Conservation (phyloP, 2,113 vertebrate genomes). For the Dissostichus mawsoni region DNA sequence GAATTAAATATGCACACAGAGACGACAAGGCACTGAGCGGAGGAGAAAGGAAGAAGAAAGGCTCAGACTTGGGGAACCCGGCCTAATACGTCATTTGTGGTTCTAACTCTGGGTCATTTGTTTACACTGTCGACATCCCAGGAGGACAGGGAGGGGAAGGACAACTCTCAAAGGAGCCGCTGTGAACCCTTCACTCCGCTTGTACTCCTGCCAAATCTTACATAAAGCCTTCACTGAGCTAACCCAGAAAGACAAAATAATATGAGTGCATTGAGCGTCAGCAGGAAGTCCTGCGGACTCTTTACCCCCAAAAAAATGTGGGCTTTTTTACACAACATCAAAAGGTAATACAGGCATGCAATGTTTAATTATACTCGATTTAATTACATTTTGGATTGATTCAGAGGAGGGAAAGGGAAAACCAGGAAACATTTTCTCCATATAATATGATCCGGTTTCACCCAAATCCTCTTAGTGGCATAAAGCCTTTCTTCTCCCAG, state of each 20-base stretch:
- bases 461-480: no score
- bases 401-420: no score
- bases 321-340: not conserved
- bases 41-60: slow-evolving; percentile 11
- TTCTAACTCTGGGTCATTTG: slow-evolving; percentile 10
- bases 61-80: slow-evolving; percentile 13
- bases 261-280: not conserved
- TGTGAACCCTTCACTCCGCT: slow-evolving; percentile 26
- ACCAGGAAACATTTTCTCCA: no score
- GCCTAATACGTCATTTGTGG: slow-evolving; percentile 24
- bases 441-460: no score
- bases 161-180: slow-evolving; percentile 8
- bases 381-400: not conserved
- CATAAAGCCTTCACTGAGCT: slow-evolving; percentile 39
- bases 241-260: slow-evolving; percentile 12
- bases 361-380: not conserved
- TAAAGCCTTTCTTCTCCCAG: no score
- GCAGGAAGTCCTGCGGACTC: not conserved
- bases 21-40: slow-evolving; percentile 32
- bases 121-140: slow-evolving; percentile 29
- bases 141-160: not conserved
- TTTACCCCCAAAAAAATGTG: not conserved
- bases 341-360: not conserved
- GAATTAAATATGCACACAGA: slow-evolving; percentile 55
- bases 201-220: slow-evolving; percentile 42